These are phyloP conservation scores for Taenaris catops DNA, from an alignment of 2,888 invertebrate species.

Conservation along the genomic window DNA sequence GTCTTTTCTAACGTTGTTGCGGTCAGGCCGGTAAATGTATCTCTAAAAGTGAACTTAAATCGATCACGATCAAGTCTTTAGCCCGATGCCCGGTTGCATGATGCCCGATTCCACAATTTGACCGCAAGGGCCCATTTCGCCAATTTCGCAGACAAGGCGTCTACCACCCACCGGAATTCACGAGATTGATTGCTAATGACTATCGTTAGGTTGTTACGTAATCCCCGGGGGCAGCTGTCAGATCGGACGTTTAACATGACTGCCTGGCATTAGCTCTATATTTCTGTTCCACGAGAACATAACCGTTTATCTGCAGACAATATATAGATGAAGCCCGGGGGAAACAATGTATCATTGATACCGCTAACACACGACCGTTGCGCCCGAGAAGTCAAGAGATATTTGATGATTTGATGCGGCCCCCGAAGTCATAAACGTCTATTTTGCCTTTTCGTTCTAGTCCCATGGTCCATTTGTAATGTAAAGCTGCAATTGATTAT, in stretches of 20 bases:
- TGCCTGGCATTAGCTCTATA: constrained; percentile 25
- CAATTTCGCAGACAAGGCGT: constrained; percentile 33
- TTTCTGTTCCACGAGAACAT: constrained; percentile 26
- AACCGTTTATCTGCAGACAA: constrained; percentile 51
- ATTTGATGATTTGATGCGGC: constrained; percentile 42
- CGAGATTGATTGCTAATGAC: constrained; percentile 72
- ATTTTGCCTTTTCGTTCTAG: constrained; percentile 5
- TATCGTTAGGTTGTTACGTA: constrained; percentile 63
- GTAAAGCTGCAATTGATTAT: constrained; percentile 14
- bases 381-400: constrained; percentile 33
- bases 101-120: constrained; percentile 32
- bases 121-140: constrained; percentile 58
- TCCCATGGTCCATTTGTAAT: constrained; percentile 7
- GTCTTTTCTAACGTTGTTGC: constrained; percentile 22
- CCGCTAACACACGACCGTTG: constrained; percentile 43
- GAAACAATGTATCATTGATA: constrained; percentile 49
- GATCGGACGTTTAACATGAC: constrained; percentile 28
- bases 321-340: constrained; percentile 54
- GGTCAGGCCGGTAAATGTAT: neutral
- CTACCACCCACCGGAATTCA: constrained; percentile 47
- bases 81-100: constrained; percentile 21
- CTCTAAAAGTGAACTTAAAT: constrained; percentile 24
- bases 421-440: constrained; percentile 37
- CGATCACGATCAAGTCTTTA: constrained; percentile 35
- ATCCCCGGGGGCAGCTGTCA: constrained; percentile 43